Percentiles rank a stretch among this genome's conserved stretches.
Evolutionary conservation across 2,797 vertebrate genomes (phyloP).

Genomic region (Garrulus glandarius): DNA sequence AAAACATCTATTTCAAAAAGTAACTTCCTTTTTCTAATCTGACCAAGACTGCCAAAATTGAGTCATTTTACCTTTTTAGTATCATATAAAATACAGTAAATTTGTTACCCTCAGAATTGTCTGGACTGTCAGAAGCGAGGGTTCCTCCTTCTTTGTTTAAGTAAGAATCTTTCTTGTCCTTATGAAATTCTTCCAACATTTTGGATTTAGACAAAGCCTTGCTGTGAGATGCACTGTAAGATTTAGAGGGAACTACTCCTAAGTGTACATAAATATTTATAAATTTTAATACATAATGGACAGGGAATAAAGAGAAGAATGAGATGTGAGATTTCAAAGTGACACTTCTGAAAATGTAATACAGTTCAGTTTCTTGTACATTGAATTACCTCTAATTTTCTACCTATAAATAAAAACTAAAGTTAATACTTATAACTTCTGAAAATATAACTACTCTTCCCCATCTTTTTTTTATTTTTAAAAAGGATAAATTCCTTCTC

Average conservation of each 20-base stretch:
- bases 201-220: constrained; percentile 67
- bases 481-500: background rate
- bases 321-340: background rate
- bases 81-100: background rate
- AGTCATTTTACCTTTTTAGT: background rate
- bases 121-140: constrained; percentile 30
- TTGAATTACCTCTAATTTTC: background rate
- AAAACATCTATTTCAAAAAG: background rate
- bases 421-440: background rate
- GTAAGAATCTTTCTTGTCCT: constrained; percentile 7
- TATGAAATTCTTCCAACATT: constrained; percentile 49
- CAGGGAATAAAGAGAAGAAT: constrained; percentile 28
- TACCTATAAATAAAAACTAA: background rate
- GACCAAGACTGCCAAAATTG: background rate
- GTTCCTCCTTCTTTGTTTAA: constrained; percentile 42
- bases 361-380: background rate
- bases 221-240: constrained; percentile 70
- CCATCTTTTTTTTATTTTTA: background rate
- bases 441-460: background rate
- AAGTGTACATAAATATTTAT: background rate
- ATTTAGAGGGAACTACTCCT: constrained; percentile 55
- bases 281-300: background rate
- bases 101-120: constrained; percentile 55
- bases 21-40: background rate
- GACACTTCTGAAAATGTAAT: background rate